Evolutionary conservation across 2,888 invertebrate genomes (phyloP), one percentile per base, ranked within the genome.

Genomic region (Physocephala rufipes): DNA sequence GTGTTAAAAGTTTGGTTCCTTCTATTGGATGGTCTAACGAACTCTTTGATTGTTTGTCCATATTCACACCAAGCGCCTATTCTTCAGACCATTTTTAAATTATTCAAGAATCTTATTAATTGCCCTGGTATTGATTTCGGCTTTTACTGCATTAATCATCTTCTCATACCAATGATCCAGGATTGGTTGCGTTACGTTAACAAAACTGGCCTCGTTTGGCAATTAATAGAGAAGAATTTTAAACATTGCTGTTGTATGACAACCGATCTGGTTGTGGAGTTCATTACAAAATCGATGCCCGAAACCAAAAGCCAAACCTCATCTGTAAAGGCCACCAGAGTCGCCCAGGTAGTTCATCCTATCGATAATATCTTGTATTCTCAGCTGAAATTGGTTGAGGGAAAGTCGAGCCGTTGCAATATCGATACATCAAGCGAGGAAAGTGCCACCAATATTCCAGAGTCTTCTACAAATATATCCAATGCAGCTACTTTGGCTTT

Each of bases 241-340:
- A 97, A 97, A 82, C 97, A 97, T 82, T 96, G 95, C 82, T 95
- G 95, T 81, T 97, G 97, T 12, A 91, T 96, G 86, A 93, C 95
- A 15, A 95, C 96, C 0, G 97, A 97, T 81, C 88, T 96, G 43
- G 91, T 96, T 47, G 97, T 97, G 0, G 92, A 95, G 79, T 95
- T 95, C 78, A 87, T 96, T 47, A 91, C 91, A 76, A 91, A 92
- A 79, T 89, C 95, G 49, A 88, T 89, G 67, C 79, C 80, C 9
- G 84, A 80, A 36, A 77, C 78, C 30, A 79, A 80, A 1, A 79
- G 80, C 5, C 72, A 82, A 30, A 9, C 36, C 5, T 63, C 71
- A 36, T 78, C 78, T 0, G 78, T 79, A 5, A 81, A 84, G 73
- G 36, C 36, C n/a, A 80, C 83, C 2, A 79, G 82, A 1, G 75